Percentiles rank a stretch among this genome's conserved stretches.
phyloP scores from a whole-genome alignment of 2,113 vertebrate genomes.

The Oenanthe oenanthe region DNA sequence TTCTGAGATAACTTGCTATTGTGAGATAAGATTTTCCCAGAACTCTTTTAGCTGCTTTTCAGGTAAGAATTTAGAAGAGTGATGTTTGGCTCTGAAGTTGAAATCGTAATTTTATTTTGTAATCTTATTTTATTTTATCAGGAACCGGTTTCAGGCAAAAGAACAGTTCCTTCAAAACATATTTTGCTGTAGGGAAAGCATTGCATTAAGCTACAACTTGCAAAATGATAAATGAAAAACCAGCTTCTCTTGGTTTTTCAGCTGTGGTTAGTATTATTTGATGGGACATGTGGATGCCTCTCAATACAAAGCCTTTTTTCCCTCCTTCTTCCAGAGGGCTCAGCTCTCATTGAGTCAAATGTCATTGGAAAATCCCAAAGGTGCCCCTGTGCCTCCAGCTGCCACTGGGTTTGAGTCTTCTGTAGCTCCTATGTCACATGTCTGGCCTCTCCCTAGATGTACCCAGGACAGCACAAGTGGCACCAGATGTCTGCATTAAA shows the following conservation, averaged over 20 bases:
- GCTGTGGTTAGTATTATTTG: background rate
- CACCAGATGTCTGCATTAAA: background rate
- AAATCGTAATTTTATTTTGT: background rate
- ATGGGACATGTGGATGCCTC: background rate
- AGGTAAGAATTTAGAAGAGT: background rate
- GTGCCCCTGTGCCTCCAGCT: background rate
- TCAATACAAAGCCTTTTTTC: background rate
- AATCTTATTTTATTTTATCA: background rate
- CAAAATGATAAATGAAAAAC: background rate
- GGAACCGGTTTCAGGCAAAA: background rate
- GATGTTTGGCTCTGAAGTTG: background rate
- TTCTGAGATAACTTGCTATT: background rate
- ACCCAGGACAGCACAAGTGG: background rate
- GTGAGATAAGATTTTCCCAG: background rate
- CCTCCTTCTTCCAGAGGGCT: background rate
- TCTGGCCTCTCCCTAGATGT: background rate
- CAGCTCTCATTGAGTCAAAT: background rate
- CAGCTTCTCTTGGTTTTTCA: background rate
- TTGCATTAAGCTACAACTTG: background rate
- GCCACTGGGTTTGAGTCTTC: background rate
- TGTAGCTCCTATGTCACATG: background rate
- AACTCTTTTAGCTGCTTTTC: background rate
- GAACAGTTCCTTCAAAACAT: background rate
- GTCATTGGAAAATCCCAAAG: background rate
- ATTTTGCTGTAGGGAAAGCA: background rate